Percentiles rank a stretch among this genome's conserved stretches.
phyloP scores from a whole-genome alignment of 2,888 invertebrate species.

The Cerastoderma edule region DNA sequence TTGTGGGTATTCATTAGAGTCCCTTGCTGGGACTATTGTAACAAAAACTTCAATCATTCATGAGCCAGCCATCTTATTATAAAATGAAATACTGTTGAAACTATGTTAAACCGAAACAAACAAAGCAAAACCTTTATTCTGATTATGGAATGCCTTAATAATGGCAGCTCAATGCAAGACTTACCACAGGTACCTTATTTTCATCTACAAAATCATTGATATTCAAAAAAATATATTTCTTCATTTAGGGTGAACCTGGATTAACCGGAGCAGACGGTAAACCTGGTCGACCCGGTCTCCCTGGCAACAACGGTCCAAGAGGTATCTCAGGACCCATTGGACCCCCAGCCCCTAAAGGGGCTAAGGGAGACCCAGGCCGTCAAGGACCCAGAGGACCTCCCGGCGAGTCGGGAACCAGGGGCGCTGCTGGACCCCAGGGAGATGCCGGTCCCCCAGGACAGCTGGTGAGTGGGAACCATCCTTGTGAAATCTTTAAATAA shows the following conservation, averaged over 20 bases:
- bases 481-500: too few species aligned
- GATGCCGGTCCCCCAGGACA: slow-evolving; percentile 69
- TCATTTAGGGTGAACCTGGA: slow-evolving; percentile 87
- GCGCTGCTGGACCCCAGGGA: slow-evolving; percentile 82
- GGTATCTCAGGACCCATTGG: slow-evolving; percentile 74
- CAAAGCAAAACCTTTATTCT: too few species aligned
- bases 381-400: slow-evolving; percentile 69
- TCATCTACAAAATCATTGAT: neutral
- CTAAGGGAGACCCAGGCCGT: slow-evolving; percentile 66
- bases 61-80: too few species aligned
- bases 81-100: too few species aligned
- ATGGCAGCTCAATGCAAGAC: too few species aligned
- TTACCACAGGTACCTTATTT: too few species aligned
- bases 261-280: slow-evolving; percentile 80
- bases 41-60: too few species aligned
- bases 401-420: slow-evolving; percentile 69
- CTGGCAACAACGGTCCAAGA: slow-evolving; percentile 68
- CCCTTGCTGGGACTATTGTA: too few species aligned
- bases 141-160: too few species aligned
- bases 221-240: neutral
- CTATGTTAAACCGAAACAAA: too few species aligned
- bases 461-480: slow-evolving; percentile 85
- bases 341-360: slow-evolving; percentile 69
- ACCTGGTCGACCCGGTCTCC: slow-evolving; percentile 70
- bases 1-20: too few species aligned